Conservation (phyloP, 1,140 invertebrate species). For the Drosophila virilis region DNA sequence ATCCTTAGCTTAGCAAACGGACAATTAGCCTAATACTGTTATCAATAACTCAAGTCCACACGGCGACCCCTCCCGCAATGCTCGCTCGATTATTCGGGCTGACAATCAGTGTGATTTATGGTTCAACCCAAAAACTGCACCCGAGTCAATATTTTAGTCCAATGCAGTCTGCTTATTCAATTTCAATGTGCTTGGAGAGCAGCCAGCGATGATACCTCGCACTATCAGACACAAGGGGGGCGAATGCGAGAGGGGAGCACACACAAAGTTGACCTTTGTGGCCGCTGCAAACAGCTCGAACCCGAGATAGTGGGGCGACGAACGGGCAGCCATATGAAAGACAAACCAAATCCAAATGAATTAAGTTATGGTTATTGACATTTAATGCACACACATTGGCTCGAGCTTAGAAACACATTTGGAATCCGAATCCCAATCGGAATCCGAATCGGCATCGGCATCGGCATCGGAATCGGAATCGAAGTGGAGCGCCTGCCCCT, state of each 20-base stretch:
- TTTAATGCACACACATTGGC: slow-evolving; percentile 60
- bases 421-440: slow-evolving; percentile 1
- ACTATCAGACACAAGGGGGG: slow-evolving; percentile 4
- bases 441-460: slow-evolving; percentile 2
- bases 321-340: slow-evolving; percentile 42
- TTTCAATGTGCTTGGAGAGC: slow-evolving; percentile 36
- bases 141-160: slow-evolving; percentile 49
- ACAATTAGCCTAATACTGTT: slow-evolving; percentile 47
- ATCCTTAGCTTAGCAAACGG: slow-evolving; percentile 15
- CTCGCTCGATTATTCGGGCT: not conserved
- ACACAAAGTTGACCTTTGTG: slow-evolving; percentile 34
- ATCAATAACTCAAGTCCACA: slow-evolving; percentile 30
- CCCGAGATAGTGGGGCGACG: slow-evolving; percentile 31
- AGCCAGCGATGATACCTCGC: slow-evolving; percentile 18
- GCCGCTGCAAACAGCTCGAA: slow-evolving; percentile 45
- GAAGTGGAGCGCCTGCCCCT: slow-evolving; percentile 15
- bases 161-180: slow-evolving; percentile 42
- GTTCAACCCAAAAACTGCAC: slow-evolving; percentile 36
- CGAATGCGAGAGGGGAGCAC: not conserved
- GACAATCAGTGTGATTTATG: slow-evolving; percentile 53
- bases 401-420: slow-evolving; percentile 14
- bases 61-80: not conserved
- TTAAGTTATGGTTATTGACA: slow-evolving; percentile 67
- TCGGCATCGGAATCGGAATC: slow-evolving; percentile 1
- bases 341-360: slow-evolving; percentile 60